A percentile compares a stretch with the other conserved stretches of the same genome.
phyloP scores from a whole-genome alignment of 2,797 vertebrate genomes.

The Etheostoma nigrum region DNA sequence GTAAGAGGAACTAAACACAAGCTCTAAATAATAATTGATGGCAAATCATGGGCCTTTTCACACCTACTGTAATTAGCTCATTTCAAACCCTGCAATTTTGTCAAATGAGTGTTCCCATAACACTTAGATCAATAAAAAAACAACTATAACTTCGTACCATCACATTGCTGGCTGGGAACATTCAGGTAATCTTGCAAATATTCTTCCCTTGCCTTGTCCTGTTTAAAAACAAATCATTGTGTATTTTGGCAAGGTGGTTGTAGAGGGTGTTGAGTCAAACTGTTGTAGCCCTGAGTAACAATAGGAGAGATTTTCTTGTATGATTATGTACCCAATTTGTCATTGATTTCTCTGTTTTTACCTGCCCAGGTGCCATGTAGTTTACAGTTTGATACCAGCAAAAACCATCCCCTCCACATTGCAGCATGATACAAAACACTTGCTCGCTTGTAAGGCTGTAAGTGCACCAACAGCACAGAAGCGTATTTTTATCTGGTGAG shows the following conservation, averaged over 20 bases:
- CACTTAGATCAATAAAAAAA: neutral
- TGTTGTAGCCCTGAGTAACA: conserved; percentile 10
- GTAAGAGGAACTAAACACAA: conserved; percentile 18
- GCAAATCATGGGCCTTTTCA: conserved; percentile 9
- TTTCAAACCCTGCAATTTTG: neutral
- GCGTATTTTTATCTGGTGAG: conserved; percentile 35
- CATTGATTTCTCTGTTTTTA: conserved; percentile 37
- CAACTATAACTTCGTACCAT: neutral
- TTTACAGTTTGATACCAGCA: conserved; percentile 35
- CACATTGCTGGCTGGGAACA: neutral
- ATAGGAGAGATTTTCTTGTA: conserved; percentile 13
- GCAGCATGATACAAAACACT: neutral
- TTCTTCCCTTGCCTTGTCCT: neutral
- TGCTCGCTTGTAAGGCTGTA: conserved; percentile 14
- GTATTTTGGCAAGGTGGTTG: neutral
- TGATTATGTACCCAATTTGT: conserved; percentile 19
- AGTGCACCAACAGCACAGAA: conserved; percentile 19
- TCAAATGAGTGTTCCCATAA: neutral
- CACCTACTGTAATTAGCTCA: neutral
- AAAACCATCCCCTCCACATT: conserved; percentile 14
- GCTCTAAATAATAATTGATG: conserved; percentile 11
- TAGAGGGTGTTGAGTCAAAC: conserved; percentile 7
- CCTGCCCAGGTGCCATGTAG: conserved; percentile 10
- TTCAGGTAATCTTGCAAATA: conserved; percentile 10
- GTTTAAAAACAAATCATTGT: neutral